Evolutionary conservation across 1,140 invertebrate genomes (phyloP).

Genomic region (Drosophila kohkoa): DNA sequence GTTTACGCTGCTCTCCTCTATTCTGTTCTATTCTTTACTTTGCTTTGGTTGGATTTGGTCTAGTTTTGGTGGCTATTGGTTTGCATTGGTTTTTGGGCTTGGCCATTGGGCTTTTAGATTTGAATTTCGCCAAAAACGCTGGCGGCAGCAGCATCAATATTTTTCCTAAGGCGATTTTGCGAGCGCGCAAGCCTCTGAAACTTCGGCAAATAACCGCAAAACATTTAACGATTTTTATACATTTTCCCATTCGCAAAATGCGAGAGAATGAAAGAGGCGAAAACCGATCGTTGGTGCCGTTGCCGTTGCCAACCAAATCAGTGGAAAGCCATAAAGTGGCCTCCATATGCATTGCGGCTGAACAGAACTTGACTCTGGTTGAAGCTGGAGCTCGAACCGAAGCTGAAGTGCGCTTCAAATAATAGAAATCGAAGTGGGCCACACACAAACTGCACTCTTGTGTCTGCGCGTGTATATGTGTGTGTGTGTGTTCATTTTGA

Average conservation of each 20-base stretch:
- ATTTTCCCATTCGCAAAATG: constrained; percentile 34
- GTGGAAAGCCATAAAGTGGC: constrained; percentile 62
- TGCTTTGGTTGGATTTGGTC: not conserved
- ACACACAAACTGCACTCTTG: constrained; percentile 15
- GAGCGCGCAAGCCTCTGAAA: constrained; percentile 16
- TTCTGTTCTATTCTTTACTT: constrained; percentile 1
- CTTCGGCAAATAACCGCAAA: constrained; percentile 60
- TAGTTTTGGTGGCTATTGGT: constrained; percentile 29
- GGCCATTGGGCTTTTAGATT: constrained; percentile 12
- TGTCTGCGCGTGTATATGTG: not conserved
- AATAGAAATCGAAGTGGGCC: constrained; percentile 56
- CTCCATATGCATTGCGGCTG: constrained; percentile 52
- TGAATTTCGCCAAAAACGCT: constrained; percentile 29
- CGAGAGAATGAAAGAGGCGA: constrained; percentile 7
- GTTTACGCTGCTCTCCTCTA: constrained; percentile 31
- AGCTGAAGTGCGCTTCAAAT: constrained; percentile 40
- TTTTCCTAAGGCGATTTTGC: constrained; percentile 72
- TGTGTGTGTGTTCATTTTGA: constrained; percentile 29
- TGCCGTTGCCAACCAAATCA: constrained; percentile 47
- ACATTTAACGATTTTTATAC: constrained; percentile 72
- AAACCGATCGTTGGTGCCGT: constrained; percentile 29
- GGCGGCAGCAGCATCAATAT: constrained; percentile 62
- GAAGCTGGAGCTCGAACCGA: constrained; percentile 40
- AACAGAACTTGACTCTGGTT: constrained; percentile 21
- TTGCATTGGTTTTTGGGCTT: constrained; percentile 12